Conservation (phyloP, 2,888 invertebrate genomes). For the Eristalis intricaria region DNA sequence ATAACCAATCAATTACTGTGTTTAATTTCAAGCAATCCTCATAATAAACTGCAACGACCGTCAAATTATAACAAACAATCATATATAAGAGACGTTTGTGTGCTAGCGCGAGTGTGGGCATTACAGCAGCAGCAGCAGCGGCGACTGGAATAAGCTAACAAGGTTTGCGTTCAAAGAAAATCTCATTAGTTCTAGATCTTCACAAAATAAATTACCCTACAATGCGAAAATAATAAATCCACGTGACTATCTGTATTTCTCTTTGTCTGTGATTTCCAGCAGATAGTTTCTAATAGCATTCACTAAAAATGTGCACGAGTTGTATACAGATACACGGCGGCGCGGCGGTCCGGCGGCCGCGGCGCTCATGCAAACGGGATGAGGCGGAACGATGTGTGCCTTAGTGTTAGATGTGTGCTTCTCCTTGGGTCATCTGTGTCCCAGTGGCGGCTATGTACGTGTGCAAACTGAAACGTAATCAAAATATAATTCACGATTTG, state of each 20-base stretch:
- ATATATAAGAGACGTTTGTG: constrained; percentile 32
- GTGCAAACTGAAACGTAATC: constrained; percentile 49
- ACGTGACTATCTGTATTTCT: constrained; percentile 43
- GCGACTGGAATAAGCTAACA: not conserved
- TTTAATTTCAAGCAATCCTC: constrained; percentile 65
- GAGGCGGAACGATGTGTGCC: constrained; percentile 9
- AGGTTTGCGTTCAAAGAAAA: constrained; percentile 36
- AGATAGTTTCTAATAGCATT: constrained; percentile 50
- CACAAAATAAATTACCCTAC: constrained; percentile 68
- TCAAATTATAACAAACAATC: constrained; percentile 66
- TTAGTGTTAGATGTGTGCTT: constrained; percentile 38
- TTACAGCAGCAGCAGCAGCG: constrained; percentile 6
- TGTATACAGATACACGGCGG: not conserved
- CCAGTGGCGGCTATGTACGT: not conserved
- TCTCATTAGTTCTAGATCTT: constrained; percentile 72
- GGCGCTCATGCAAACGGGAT: not conserved
- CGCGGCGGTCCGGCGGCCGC: too few species aligned
- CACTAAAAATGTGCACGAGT: constrained; percentile 49
- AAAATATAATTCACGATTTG: constrained; percentile 70
- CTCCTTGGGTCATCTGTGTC: constrained; percentile 15
- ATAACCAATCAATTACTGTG: constrained; percentile 59
- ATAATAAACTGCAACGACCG: constrained; percentile 62
- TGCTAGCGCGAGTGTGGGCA: constrained; percentile 1
- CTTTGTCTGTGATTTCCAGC: constrained; percentile 31
- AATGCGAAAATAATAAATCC: constrained; percentile 70